A percentile compares a stretch with the other conserved stretches of the same genome.
These are phyloP conservation scores for Poeciliopsis occidentalis DNA, from an alignment of 2,113 vertebrate genomes.

Conservation along the genomic window DNA sequence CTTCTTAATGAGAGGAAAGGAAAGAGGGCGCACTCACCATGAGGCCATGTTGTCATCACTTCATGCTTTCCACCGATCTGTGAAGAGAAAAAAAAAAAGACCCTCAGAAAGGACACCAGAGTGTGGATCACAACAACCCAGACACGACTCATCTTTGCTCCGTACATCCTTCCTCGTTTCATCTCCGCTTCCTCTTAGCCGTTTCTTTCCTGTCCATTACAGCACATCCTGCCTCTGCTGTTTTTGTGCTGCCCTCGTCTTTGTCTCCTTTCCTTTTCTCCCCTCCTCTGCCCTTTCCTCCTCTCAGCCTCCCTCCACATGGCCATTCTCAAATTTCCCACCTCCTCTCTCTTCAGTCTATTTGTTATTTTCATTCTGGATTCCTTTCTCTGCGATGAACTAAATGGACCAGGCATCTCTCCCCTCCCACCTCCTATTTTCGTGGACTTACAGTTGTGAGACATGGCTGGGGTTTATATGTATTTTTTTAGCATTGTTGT, in stretches of 20 bases:
- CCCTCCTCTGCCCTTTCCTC: slow-evolving; percentile 3
- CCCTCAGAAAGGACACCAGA: slow-evolving; percentile 60
- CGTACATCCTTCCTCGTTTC: slow-evolving; percentile 44
- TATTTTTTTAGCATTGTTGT: slow-evolving; percentile 74
- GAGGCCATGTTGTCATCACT: slow-evolving; percentile 75
- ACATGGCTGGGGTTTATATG: slow-evolving; percentile 67
- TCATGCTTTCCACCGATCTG: slow-evolving; percentile 71
- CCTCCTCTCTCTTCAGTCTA: slow-evolving; percentile 34
- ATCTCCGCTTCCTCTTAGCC: slow-evolving; percentile 54
- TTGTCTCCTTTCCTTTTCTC: not conserved
- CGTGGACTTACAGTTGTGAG: slow-evolving; percentile 71
- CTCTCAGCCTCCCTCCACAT: slow-evolving; percentile 13
- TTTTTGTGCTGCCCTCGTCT: slow-evolving; percentile 24
- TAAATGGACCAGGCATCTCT: slow-evolving; percentile 48
- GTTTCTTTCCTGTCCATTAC: slow-evolving; percentile 54
- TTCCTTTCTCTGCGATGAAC: slow-evolving; percentile 59
- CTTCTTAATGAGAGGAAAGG: slow-evolving; percentile 51
- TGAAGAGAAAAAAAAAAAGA: slow-evolving; percentile 27
- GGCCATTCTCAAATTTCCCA: slow-evolving; percentile 45
- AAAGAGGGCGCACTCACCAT: slow-evolving; percentile 67
- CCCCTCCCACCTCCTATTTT: slow-evolving; percentile 41
- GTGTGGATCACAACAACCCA: slow-evolving; percentile 65
- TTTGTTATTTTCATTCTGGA: slow-evolving; percentile 34
- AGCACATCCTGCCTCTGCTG: slow-evolving; percentile 62
- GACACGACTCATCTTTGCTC: slow-evolving; percentile 56